Base-by-base conservation (phyloP, 2,888 invertebrate species). In the Dioctria rufipes region DNA sequence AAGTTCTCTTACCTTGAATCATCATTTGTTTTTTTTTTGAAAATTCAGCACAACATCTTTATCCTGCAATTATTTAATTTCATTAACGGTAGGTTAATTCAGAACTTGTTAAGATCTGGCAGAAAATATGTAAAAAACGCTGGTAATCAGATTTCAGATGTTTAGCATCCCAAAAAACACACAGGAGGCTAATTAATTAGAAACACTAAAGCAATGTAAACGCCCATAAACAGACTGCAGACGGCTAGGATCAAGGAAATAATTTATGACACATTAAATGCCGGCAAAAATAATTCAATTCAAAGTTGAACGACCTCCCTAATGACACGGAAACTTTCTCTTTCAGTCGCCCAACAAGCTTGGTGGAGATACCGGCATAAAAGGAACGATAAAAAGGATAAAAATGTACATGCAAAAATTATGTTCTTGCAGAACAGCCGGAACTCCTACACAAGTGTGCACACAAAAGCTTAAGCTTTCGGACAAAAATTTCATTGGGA, bases 281-380 rank as follows among this genome's bases (percentile, higher is more conserved):
- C 58, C 61, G 75, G 43, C 43, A 75, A 75, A 75, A 75, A 75
- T 75, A 78, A 78, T 63, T 63, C 61, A 78, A 63, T 78, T 78
- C 63, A 78, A 78, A 78, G 77, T 78, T 78, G 49, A 78, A 78
- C 61, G 63, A 78, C 77, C 77, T 63, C 40, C 61, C 43, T 78
- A 78, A 78, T 78, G 63, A 49, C 77, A 78, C 65, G 78, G 51
- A 61, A 80, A 80, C 80, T 80, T 80, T 80, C 80, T 77, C 80
- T 80, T 77, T 80, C 77, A 79, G 43, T 11, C 61, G 37, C 54
- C 54, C 39, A 37, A 13, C 39, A 65, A 51, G 25, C 25, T 25
- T 37, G 54, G 5, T 51, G 71, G 37, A 37, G 63, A 11, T 43
- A 49, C 67, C 67, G 65, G 58, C 58, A 67, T 79, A 25, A 67